Percentiles rank a stretch among this genome's conserved stretches.
These are phyloP conservation scores for Speoplatyrhinus poulsoni DNA, from an alignment of 2,113 vertebrate species.

Conservation along the genomic window DNA sequence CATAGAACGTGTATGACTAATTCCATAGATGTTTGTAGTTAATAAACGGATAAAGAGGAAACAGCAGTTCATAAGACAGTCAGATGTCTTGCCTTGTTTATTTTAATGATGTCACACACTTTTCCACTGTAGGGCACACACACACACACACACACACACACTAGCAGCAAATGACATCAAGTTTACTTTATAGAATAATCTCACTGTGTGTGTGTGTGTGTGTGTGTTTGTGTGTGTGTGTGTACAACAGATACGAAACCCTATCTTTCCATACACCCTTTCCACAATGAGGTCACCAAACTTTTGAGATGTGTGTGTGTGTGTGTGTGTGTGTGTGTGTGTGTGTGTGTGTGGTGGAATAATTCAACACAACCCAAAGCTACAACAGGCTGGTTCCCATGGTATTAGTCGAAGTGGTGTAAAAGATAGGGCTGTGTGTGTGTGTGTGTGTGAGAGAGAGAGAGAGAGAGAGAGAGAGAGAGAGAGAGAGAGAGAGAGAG, in stretches of 20 bases:
- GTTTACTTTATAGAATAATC: no score
- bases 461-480: slow-evolving; percentile 17
- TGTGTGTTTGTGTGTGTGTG: slow-evolving; percentile 18
- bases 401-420: slow-evolving; percentile 23
- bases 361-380: slow-evolving; percentile 74
- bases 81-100: no score
- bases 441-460: slow-evolving; percentile 30
- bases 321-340: slow-evolving; percentile 5
- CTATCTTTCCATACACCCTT: slow-evolving; percentile 60
- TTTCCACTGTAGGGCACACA: not conserved
- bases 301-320: not conserved
- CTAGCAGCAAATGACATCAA: not conserved
- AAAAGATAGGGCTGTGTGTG: slow-evolving; percentile 24
- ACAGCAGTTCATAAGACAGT: no score
- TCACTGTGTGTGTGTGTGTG: not conserved
- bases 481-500: slow-evolving; percentile 62
- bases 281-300: slow-evolving; percentile 67
- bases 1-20: no score
- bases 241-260: slow-evolving; percentile 47
- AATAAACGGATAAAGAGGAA: no score
- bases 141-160: slow-evolving; percentile 1
- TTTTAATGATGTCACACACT: no score
- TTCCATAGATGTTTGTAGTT: no score
- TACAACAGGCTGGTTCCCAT: slow-evolving; percentile 74
- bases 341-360: slow-evolving; percentile 73